phyloP scores from a whole-genome alignment of 2,888 invertebrate genomes.

The Pachliopta kotzebuea region DNA sequence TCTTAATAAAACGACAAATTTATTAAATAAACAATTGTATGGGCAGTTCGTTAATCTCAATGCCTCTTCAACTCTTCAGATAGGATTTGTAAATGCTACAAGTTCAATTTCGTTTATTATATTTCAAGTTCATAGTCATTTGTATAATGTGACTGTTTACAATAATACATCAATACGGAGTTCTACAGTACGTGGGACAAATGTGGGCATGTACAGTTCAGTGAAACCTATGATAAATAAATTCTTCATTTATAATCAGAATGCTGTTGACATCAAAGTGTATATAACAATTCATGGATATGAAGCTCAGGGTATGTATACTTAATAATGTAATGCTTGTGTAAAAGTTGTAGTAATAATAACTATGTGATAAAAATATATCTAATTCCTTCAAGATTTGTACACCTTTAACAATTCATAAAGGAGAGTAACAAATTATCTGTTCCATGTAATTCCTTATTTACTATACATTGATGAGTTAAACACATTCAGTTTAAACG shows the following conservation, averaged over 20 bases:
- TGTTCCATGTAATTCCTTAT: too few relatives aligned
- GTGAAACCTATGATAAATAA: constrained; percentile 43
- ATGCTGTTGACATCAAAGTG: constrained; percentile 52
- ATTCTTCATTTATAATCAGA: constrained; percentile 69
- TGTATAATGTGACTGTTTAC: constrained; percentile 79
- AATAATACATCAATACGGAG: constrained; percentile 49
- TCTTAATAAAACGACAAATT: constrained; percentile 49
- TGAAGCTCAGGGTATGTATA: constrained; percentile 59
- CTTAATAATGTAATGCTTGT: too few relatives aligned
- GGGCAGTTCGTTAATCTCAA: constrained; percentile 49
- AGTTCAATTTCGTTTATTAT: constrained; percentile 76
- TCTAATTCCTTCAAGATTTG: too few relatives aligned
- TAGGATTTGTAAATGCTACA: constrained; percentile 68
- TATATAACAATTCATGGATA: constrained; percentile 80
- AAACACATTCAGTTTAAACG: too few relatives aligned
- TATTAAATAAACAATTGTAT: constrained; percentile 53
- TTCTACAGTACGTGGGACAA: constrained; percentile 77
- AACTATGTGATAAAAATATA: too few relatives aligned
- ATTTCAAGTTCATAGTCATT: constrained; percentile 83
- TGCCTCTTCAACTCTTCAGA: constrained; percentile 46
- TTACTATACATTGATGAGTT: too few relatives aligned
- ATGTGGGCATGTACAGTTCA: constrained; percentile 78
- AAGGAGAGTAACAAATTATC: too few relatives aligned
- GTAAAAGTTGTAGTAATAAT: too few relatives aligned
- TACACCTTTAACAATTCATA: too few relatives aligned